Base-by-base conservation (phyloP, 2,113 vertebrate species). In the Bos indicus region DNA sequence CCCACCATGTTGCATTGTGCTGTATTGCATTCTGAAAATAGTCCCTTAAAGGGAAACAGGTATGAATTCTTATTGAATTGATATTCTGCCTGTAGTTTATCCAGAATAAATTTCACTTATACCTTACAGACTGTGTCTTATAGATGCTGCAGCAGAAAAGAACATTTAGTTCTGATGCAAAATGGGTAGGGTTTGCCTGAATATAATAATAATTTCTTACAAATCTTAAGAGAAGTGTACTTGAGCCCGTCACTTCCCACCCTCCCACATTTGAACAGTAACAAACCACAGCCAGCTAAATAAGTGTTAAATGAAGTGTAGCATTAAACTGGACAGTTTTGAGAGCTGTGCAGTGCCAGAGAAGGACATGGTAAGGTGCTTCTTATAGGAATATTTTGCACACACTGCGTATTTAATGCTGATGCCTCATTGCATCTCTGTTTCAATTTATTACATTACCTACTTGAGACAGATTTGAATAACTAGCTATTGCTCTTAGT, bases 391-490 rank as follows among this genome's bases (percentile, higher is more conserved):
- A 83, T 94, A 80, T 97, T 97, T 40, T 98, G 96, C 62, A 2
- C 23, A 90, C 56, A 89, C 0, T 97, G 97, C 52, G 26, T 96
- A 98, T 98, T 98, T 96, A 97, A 95, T 96, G 96, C 88, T 98
- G 90, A 97, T 95, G 81, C 96, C 71, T 97, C 95, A 82, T 91
- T 92, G 96, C 96, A 71, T 97, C 87, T 98, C 80, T 90, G 84
- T 91, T 80, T 97, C 88, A 83, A 83, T 97, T 97, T 94, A 94
- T 98, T 97, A 91, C 59, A 95, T 96, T 94, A 88, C 88, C 74
- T 95, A 21, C 84, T 88, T 62, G 86, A 93, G 88, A 95, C 43
- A 82, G 92, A 98, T 96, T 67, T 56, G 62, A 96, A 62, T 98
- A 94, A 97, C 89, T 77, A 90, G 56, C 56, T 92, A 62, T 95